phyloP scores from a whole-genome alignment of 2,797 vertebrate genomes.

The Florisuga fusca region DNA sequence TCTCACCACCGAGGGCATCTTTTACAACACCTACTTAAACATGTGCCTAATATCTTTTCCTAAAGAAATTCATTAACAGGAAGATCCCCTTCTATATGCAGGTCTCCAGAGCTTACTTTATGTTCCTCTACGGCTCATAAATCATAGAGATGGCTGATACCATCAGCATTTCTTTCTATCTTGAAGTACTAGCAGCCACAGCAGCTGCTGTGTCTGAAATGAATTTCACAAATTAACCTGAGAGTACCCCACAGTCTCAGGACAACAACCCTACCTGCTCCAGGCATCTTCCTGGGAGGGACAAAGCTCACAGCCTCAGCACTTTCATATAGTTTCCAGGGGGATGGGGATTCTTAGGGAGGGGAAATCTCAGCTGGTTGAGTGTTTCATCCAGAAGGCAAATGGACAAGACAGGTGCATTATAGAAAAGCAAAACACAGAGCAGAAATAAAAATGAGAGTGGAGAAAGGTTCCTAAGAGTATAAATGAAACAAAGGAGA shows the following conservation, averaged over 20 bases:
- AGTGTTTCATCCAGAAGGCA: constrained; percentile 22
- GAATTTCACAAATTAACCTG: constrained; percentile 65
- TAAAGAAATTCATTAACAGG: constrained; percentile 22
- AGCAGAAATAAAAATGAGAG: not conserved
- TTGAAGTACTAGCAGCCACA: not conserved
- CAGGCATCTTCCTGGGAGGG: not conserved
- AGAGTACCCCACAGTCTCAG: constrained; percentile 40
- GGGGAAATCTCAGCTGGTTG: not conserved
- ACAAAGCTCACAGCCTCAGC: constrained; percentile 10
- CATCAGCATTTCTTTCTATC: constrained; percentile 55
- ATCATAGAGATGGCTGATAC: constrained; percentile 61
- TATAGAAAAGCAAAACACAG: not conserved
- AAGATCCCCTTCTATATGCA: constrained; percentile 41
- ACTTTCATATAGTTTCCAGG: constrained; percentile 17
- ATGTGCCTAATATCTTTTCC: not conserved
- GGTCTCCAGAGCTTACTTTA: constrained; percentile 6
- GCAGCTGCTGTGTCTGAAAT: constrained; percentile 62
- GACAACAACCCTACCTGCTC: constrained; percentile 15
- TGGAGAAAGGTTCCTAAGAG: not conserved
- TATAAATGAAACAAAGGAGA: not conserved
- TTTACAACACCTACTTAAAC: not conserved
- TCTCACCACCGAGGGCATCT: not conserved
- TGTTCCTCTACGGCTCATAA: constrained; percentile 29
- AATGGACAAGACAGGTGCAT: not conserved
- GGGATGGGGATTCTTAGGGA: not conserved